Evolutionary conservation across 2,888 invertebrate genomes (phyloP).

Genomic region (Stenurella melanura): DNA sequence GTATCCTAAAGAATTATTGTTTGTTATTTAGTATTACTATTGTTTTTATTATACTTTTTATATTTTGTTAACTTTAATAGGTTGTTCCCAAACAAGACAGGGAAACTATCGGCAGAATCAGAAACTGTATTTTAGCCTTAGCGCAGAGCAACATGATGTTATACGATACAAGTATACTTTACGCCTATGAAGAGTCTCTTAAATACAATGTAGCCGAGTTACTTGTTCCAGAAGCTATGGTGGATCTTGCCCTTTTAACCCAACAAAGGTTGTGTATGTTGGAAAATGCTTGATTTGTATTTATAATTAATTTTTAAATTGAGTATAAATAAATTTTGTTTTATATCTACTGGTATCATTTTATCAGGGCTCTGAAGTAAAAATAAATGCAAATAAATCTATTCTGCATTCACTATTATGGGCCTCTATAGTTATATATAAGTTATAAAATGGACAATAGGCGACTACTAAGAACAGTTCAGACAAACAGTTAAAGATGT

Average conservation of each 20-base stretch:
- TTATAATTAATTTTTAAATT: neutral
- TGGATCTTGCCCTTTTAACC: slow-evolving; percentile 87
- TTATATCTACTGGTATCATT: neutral
- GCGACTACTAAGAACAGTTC: too few species aligned
- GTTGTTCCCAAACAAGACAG: slow-evolving; percentile 83
- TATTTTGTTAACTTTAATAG: slow-evolving; percentile 69
- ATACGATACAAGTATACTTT: slow-evolving; percentile 93
- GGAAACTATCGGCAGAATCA: slow-evolving; percentile 90
- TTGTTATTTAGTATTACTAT: too few species aligned
- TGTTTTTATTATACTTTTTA: slow-evolving; percentile 47
- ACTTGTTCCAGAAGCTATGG: slow-evolving; percentile 88
- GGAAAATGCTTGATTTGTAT: slow-evolving; percentile 48
- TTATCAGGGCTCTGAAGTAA: too few species aligned
- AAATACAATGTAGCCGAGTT: slow-evolving; percentile 87
- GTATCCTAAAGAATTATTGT: too few species aligned
- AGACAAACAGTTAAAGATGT: too few species aligned
- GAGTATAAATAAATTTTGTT: neutral
- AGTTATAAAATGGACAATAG: too few species aligned
- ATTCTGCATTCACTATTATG: too few species aligned
- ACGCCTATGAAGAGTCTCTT: slow-evolving; percentile 91
- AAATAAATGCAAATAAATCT: too few species aligned
- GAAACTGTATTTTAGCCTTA: slow-evolving; percentile 92
- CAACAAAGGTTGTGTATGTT: slow-evolving; percentile 79
- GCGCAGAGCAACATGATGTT: slow-evolving; percentile 92
- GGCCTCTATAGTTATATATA: too few species aligned